A percentile compares a stretch with the other conserved stretches of the same genome.
These are phyloP conservation scores for Micronisus gabar DNA, from an alignment of 2,113 vertebrate species.

Conservation along the genomic window DNA sequence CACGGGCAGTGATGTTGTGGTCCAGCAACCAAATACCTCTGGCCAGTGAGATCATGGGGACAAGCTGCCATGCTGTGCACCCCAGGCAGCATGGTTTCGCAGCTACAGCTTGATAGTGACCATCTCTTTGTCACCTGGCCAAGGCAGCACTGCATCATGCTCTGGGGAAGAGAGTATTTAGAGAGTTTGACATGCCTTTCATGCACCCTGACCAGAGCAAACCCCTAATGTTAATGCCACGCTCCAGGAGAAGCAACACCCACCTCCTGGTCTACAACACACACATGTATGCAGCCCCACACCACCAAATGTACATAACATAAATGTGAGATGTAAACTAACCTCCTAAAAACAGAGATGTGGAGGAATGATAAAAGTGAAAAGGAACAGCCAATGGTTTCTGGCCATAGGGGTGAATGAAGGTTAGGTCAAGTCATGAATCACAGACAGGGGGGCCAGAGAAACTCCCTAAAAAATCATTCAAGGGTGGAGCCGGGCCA, in stretches of 20 bases:
- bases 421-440: background rate
- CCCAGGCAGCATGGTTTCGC: fast-evolving
- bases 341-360: background rate
- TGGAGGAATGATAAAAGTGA: background rate
- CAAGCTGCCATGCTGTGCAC: background rate
- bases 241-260: background rate
- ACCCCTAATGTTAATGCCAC: background rate
- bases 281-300: background rate
- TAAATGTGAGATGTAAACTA: background rate
- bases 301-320: background rate
- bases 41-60: background rate
- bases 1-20: background rate
- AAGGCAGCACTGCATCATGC: background rate
- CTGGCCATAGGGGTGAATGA: background rate
- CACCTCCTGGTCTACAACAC: background rate
- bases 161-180: background rate
- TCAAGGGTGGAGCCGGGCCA: background rate
- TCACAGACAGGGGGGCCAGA: background rate
- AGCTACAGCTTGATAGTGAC: background rate
- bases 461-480: background rate
- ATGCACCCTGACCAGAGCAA: background rate
- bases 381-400: background rate
- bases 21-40: background rate
- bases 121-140: background rate
- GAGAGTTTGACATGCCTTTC: background rate